These are phyloP conservation scores for Drosophila kambysellisi DNA, from an alignment of 2,888 invertebrate species.

Conservation along the genomic window DNA sequence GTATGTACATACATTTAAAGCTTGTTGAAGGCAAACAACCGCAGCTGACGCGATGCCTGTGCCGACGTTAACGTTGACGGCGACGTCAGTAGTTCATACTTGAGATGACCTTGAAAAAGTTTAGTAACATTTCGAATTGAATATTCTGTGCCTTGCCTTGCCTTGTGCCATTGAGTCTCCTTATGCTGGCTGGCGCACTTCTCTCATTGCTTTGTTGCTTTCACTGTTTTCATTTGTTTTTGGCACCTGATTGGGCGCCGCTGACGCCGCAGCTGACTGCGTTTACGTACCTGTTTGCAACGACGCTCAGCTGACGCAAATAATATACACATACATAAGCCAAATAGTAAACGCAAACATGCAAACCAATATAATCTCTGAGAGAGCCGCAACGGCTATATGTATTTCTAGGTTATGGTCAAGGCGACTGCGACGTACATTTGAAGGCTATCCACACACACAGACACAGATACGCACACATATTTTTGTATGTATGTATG, in stretches of 20 bases:
- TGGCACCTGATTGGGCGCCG: slow-evolving; percentile 55
- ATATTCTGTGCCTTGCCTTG: slow-evolving; percentile 20
- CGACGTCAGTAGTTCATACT: slow-evolving; percentile 73
- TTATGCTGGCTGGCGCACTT: slow-evolving; percentile 43
- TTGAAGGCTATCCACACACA: slow-evolving; percentile 64
- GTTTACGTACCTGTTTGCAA: slow-evolving; percentile 51
- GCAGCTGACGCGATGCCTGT: slow-evolving; percentile 18
- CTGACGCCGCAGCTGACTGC: slow-evolving; percentile 18
- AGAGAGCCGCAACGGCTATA: slow-evolving; percentile 30
- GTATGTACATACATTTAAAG: slow-evolving; percentile 1
- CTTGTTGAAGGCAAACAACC: slow-evolving; percentile 12
- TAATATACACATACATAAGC: slow-evolving; percentile 10
- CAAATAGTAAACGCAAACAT: slow-evolving; percentile 2
- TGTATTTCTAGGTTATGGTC: slow-evolving; percentile 75
- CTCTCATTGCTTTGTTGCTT: slow-evolving; percentile 36
- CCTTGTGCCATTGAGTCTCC: slow-evolving; percentile 34
- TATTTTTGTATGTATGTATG: background rate
- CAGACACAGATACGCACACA: slow-evolving; percentile 25
- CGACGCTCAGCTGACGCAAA: slow-evolving; percentile 51
- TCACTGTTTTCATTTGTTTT: slow-evolving; percentile 51
- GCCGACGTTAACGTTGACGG: slow-evolving; percentile 11
- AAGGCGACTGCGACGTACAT: slow-evolving; percentile 65
- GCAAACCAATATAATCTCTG: slow-evolving; percentile 20
- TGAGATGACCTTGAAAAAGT: slow-evolving; percentile 81
- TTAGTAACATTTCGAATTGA: slow-evolving; percentile 74